phyloP scores from a whole-genome alignment of 37 sponge, comb jelly and placozoan species.

The Ephydatia muelleri region DNA sequence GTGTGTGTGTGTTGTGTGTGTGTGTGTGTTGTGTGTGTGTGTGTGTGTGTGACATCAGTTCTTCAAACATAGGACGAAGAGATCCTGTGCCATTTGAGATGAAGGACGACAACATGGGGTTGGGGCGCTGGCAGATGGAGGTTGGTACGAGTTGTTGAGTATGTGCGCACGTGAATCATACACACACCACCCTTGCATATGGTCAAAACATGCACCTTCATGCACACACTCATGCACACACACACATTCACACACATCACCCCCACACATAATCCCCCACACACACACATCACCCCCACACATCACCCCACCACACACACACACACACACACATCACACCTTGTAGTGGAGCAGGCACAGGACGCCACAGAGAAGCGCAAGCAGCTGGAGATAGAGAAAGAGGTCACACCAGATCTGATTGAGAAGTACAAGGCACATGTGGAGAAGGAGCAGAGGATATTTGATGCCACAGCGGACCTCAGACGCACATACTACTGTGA shows the following conservation, averaged over 20 bases:
- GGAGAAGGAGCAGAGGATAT: slow-evolving; percentile 51
- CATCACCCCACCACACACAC: too few species aligned
- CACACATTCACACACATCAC: too few species aligned
- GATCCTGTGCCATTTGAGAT: slow-evolving; percentile 73
- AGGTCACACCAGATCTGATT: slow-evolving; percentile 69
- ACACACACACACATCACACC: neutral
- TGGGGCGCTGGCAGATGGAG: slow-evolving; percentile 80
- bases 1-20: too few species aligned
- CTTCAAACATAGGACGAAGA: slow-evolving; percentile 69
- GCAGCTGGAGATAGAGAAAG: slow-evolving; percentile 85
- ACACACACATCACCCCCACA: too few species aligned
- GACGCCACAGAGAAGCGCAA: slow-evolving; percentile 84
- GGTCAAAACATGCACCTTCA: neutral
- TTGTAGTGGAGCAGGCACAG: slow-evolving; percentile 72
- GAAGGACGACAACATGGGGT: slow-evolving; percentile 84
- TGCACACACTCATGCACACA: too few species aligned
- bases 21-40: too few species aligned
- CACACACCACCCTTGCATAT: neutral
- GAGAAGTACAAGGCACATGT: slow-evolving; percentile 73
- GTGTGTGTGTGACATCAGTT: too few species aligned
- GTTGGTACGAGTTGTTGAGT: slow-evolving; percentile 20
- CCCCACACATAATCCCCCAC: too few species aligned
- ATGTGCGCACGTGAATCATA: neutral
- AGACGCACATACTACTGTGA: slow-evolving; percentile 87
- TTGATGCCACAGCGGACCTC: slow-evolving; percentile 58